Conservation (phyloP, 2,113 vertebrate species). For the Edolisoma coerulescens region DNA sequence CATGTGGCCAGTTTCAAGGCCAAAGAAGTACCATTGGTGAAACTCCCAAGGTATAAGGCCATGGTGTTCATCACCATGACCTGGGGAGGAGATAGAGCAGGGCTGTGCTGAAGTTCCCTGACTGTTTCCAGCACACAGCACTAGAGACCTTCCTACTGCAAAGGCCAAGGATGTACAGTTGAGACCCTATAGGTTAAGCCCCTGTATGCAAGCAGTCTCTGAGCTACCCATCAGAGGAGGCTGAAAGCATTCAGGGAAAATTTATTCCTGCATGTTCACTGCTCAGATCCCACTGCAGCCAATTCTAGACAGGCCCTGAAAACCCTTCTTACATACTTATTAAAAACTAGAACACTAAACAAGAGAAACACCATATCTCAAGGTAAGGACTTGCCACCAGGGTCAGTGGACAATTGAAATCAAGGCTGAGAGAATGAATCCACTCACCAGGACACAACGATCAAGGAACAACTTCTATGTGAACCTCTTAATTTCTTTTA, state of each 20-base stretch:
- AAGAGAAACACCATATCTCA: fast-evolving
- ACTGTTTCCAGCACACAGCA: background rate
- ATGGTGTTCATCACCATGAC: fast-evolving
- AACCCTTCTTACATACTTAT: background rate
- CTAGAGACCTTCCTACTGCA: background rate
- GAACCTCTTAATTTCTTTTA: background rate
- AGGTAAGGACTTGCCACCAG: background rate
- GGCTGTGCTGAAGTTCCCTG: background rate
- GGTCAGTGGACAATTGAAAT: background rate
- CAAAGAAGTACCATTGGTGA: fast-evolving
- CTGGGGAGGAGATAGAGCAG: background rate
- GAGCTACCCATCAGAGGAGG: background rate
- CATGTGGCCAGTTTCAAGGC: background rate
- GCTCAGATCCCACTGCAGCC: background rate
- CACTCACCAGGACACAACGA: fast-evolving
- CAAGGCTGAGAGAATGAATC: background rate
- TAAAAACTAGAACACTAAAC: background rate
- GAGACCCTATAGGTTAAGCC: background rate
- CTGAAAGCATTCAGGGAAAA: background rate
- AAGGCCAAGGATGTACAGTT: background rate
- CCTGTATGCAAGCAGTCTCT: background rate
- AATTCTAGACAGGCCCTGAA: fast-evolving
- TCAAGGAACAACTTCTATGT: background rate
- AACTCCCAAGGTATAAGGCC: fast-evolving
- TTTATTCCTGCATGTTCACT: background rate